Evolutionary conservation across 2,888 invertebrate species (phyloP).

Genomic region (Panopea generosa): DNA sequence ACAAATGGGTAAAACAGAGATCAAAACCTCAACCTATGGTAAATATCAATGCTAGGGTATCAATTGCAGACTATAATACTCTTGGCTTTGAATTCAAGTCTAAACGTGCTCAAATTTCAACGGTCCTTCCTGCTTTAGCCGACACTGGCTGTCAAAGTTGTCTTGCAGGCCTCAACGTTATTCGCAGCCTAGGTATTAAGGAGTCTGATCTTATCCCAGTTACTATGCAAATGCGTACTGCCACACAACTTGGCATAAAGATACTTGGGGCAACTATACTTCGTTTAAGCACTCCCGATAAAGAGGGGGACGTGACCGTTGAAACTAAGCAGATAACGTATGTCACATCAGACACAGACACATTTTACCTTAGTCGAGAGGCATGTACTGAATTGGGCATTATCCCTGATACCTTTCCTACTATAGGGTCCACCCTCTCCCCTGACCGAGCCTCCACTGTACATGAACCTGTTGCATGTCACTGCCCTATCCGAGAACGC

Average conservation of each 20-base stretch:
- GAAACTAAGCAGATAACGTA: constrained; percentile 72
- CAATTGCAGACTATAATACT: constrained; percentile 42
- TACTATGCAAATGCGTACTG: constrained; percentile 70
- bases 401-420: constrained; percentile 60
- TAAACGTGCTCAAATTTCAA: constrained; percentile 13
- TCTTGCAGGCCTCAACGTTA: constrained; percentile 63
- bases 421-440: constrained; percentile 18
- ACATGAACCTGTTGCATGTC: constrained; percentile 13
- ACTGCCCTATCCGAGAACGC: constrained; percentile 1
- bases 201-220: constrained; percentile 68
- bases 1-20: constrained; percentile 42
- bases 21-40: constrained; percentile 64
- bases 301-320: constrained; percentile 8
- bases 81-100: constrained; percentile 48
- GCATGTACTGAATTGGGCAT: constrained; percentile 68
- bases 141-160: constrained; percentile 70
- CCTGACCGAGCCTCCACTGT: constrained; percentile 58
- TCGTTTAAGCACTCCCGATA: constrained; percentile 51
- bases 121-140: constrained; percentile 58
- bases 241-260: constrained; percentile 63
- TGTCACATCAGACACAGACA: constrained; percentile 67
- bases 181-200: constrained; percentile 54
- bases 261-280: constrained; percentile 66
- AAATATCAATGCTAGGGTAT: constrained; percentile 22
- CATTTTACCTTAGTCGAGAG: constrained; percentile 68